A percentile compares a stretch with the other conserved stretches of the same genome.
These are phyloP conservation scores for Pecten maximus DNA, from an alignment of 2,888 invertebrate genomes.

Conservation along the genomic window DNA sequence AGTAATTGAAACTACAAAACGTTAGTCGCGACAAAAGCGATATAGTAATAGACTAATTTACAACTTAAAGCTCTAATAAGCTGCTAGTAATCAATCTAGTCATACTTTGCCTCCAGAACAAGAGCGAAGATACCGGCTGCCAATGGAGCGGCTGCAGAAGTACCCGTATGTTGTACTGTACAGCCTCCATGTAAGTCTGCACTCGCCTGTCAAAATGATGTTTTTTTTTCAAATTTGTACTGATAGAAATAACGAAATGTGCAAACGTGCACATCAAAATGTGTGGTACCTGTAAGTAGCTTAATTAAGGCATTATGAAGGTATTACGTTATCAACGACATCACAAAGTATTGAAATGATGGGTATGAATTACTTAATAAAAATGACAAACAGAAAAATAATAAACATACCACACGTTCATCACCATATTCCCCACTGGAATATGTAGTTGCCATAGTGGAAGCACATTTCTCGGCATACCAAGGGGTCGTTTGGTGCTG, in stretches of 20 bases:
- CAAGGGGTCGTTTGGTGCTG: conserved; percentile 89
- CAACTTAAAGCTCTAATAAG: too few relatives aligned
- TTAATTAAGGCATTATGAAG: too few relatives aligned
- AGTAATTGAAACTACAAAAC: too few relatives aligned
- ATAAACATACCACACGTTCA: conserved; percentile 93
- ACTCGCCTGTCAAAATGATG: conserved; percentile 87
- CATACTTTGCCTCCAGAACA: conserved; percentile 93
- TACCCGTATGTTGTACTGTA: conserved; percentile 94
- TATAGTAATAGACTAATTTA: too few relatives aligned
- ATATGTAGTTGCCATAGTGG: conserved; percentile 93
- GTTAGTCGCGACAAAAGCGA: too few relatives aligned
- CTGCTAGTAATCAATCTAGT: conserved; percentile 52
- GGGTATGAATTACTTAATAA: too few relatives aligned
- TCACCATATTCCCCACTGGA: conserved; percentile 93
- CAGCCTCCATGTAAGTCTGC: conserved; percentile 93
- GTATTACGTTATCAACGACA: too few relatives aligned
- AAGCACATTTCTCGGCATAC: conserved; percentile 95
- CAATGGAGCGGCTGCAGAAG: conserved; percentile 95
- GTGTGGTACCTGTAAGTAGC: too few relatives aligned
- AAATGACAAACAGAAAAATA: too few relatives aligned
- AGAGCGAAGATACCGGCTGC: conserved; percentile 96
- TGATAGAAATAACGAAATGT: too few relatives aligned
- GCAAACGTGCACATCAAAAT: too few relatives aligned
- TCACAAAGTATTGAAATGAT: too few relatives aligned
- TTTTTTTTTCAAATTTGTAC: background rate